Conservation (phyloP, 2,797 vertebrate genomes). For the Darevskia mixta region DNA sequence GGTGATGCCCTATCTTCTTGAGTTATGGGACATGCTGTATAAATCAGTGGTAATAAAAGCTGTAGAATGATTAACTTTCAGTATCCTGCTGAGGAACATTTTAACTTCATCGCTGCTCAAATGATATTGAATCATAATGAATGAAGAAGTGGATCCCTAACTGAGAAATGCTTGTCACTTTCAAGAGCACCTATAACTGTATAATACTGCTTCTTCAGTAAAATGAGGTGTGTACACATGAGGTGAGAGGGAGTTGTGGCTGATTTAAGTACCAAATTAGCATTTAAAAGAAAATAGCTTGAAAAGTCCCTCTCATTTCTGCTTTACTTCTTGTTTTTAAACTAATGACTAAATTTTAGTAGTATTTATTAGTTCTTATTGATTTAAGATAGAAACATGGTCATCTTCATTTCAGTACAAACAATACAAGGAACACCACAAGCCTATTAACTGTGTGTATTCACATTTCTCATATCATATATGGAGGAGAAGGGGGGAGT, state of each 20-base stretch:
- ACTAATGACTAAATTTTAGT: slow-evolving; percentile 31
- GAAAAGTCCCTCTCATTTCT: slow-evolving; percentile 36
- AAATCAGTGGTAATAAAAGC: slow-evolving; percentile 75
- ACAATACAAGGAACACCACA: background rate
- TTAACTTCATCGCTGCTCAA: slow-evolving; percentile 73
- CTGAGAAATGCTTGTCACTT: slow-evolving; percentile 72
- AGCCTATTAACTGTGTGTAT: background rate
- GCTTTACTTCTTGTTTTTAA: background rate
- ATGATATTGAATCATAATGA: slow-evolving; percentile 77
- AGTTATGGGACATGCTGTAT: slow-evolving; percentile 67
- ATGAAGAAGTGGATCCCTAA: slow-evolving; percentile 72
- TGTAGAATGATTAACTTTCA: slow-evolving; percentile 75
- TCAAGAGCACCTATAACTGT: slow-evolving; percentile 71
- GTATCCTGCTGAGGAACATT: slow-evolving; percentile 67
- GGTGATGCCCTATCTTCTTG: slow-evolving; percentile 48
- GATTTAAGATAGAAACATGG: background rate
- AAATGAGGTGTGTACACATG: slow-evolving; percentile 33
- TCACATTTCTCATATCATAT: background rate
- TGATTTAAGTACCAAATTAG: slow-evolving; percentile 18
- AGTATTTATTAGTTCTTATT: slow-evolving; percentile 15
- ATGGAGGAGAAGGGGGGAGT: background rate
- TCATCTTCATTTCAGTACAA: background rate
- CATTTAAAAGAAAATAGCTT: background rate
- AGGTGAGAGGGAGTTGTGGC: slow-evolving; percentile 58
- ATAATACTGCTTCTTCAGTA: slow-evolving; percentile 68